phyloP scores from a whole-genome alignment of 2,888 invertebrate genomes.

The Candidula unifasciata region DNA sequence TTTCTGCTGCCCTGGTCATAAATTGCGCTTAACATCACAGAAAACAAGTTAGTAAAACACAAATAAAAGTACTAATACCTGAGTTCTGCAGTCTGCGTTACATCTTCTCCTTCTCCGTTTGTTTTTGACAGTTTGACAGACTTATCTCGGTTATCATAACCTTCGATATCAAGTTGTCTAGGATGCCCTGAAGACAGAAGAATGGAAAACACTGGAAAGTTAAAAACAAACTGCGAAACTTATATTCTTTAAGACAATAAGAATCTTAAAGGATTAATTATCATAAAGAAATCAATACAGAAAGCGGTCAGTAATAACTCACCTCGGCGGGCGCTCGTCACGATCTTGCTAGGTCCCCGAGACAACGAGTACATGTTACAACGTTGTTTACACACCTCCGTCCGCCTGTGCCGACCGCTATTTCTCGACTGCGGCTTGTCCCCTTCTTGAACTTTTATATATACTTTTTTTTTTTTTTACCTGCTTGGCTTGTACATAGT shows the following conservation, averaged over 20 bases:
- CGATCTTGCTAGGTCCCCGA: slow-evolving; percentile 69
- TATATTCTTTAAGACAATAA: background rate
- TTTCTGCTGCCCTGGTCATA: too few relatives aligned
- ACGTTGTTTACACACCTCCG: slow-evolving; percentile 58
- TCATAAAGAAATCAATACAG: background rate
- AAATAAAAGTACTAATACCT: slow-evolving; percentile 55
- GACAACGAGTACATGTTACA: slow-evolving; percentile 72
- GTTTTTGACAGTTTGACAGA: slow-evolving; percentile 21
- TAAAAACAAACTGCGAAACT: background rate
- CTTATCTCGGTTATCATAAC: slow-evolving; percentile 68
- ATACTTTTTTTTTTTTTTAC: too few relatives aligned
- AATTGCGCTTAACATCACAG: too few relatives aligned
- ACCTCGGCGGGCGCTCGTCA: slow-evolving; percentile 69
- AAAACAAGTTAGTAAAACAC: background rate
- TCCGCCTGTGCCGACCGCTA: slow-evolving; percentile 53
- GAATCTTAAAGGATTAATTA: too few relatives aligned
- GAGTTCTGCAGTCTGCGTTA: slow-evolving; percentile 60
- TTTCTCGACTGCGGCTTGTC: too few relatives aligned
- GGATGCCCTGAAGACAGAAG: slow-evolving; percentile 63
- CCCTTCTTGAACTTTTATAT: too few relatives aligned
- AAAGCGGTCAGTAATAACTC: slow-evolving; percentile 10
- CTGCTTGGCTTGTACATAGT: too few relatives aligned
- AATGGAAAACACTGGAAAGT: slow-evolving; percentile 33
- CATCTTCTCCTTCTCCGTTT: slow-evolving; percentile 53
- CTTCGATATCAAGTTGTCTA: slow-evolving; percentile 64